Evolutionary conservation across 2,113 vertebrate genomes (phyloP), one percentile per base, ranked within the genome.

Genomic region (Orientallactaga bullata): DNA sequence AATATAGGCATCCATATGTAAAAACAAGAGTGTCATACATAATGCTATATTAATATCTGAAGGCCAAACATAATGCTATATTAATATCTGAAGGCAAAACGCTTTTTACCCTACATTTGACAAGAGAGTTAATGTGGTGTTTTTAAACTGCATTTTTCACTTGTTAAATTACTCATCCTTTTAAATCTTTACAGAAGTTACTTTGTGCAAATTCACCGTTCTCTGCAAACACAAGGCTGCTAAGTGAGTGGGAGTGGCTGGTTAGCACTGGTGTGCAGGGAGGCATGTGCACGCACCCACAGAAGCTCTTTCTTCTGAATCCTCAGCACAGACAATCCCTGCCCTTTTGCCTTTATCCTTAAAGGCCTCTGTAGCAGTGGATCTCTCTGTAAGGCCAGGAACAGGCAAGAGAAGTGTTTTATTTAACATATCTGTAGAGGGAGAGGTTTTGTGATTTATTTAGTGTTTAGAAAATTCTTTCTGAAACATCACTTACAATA

Each of bases 391-490:
- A 37, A 63, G 71, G 30, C 17, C 71, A 66, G 66, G 69, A 76
- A 23, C n/a, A 87, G 65, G 68, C 51, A 55, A 35, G 78, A 32
- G 37, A 94, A 83, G 71, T 83, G 26, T 90, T 94, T 87, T 83
- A 76, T 92, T 83, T 83, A 94, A 47, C 23, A 90, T 35, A 78
- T 21, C n/a, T 82, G 32, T 69, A 24, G 17, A 35, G 42, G n/a
- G 65, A 88, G 42, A 58, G 72, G 42, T 91, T 39, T 85, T 26
- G 26, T 17, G 77, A 73, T 89, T 86, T 88, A 82, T 85, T 66
- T 89, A 58, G 20, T 93, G 91, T 91, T 78, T 72, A 77, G 5
- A 21, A 55, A 91, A 35, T 69, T 92, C 93, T 74, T 73, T 66
- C 71, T 85, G 24, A 85, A 30, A 39, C 2, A 61, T 63, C 37